Base-by-base conservation (phyloP, 2,888 invertebrate genomes). In the Drosophila austrosaltans region DNA sequence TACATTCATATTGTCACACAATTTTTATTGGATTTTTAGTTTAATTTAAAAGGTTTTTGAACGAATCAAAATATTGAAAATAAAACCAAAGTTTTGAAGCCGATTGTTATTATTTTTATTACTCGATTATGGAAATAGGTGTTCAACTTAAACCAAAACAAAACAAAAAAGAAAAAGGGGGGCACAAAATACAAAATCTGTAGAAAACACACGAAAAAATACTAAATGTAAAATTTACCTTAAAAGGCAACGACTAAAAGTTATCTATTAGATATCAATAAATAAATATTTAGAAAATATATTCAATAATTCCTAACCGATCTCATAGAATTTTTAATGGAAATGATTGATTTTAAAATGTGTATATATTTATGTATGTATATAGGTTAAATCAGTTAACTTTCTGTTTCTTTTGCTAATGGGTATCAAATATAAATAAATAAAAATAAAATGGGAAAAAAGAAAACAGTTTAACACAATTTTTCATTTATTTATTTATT, bases 91-190 rank as follows among this genome's bases (percentile, higher is more conserved):
- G 22, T 57, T 57, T 57, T 57, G 22, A 36, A 57, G 39, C 20
- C 39, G 36, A 20, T 36, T 32, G 32, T 57, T 57, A 57, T 57
- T 57, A 57, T 54, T 32, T 16, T n/a, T 54, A 48, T 48, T 25
- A 48, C 48, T 25, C 12, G 25, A 48, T 48, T 48, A 48, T 48
- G 25, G 48, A 10, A 48, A 25, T 48, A 48, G 10, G 22, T 10
- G 44, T 48, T 22, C 8, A 20, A 48, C 8, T 20, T 48, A 10
- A 36, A 48, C 22, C 8, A 40, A 40, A 40, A 48, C 22, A 22
- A 40, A 40, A 40, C 40, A 20, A 22, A 22, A 20, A 20, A 2
- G 20, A 7, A 40, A 40, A 12, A 40, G n/a, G 40, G 40, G 3
- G 40, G 4, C 3, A 30, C 4, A 30, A 30, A 40, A 40, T n/a